Evolutionary conservation across 2,113 vertebrate genomes (phyloP).

Genomic region (Penelope pileata): DNA sequence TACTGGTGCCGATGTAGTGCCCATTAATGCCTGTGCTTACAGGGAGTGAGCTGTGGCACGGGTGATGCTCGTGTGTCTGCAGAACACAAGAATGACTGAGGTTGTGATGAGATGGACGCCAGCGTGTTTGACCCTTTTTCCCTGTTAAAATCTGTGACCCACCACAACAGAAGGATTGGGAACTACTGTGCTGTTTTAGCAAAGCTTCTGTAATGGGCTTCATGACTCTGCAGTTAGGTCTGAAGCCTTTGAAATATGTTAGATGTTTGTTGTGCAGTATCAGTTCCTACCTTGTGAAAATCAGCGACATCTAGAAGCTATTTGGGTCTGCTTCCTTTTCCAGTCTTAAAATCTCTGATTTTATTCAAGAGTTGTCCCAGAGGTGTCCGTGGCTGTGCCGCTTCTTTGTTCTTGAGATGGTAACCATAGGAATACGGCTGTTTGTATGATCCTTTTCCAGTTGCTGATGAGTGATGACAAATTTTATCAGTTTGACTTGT

Average conservation of each 20-base stretch:
- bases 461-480: neutral
- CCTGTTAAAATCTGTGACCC: neutral
- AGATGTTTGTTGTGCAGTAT: neutral
- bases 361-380: neutral
- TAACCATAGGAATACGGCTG: neutral
- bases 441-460: neutral
- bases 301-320: neutral
- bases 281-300: neutral
- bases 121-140: neutral
- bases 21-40: neutral
- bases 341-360: neutral
- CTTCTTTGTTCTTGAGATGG: neutral
- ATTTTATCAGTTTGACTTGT: neutral
- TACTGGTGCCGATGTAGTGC: neutral
- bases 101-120: neutral
- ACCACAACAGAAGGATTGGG: neutral
- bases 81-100: neutral
- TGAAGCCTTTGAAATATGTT: neutral
- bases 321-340: neutral
- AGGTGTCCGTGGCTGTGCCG: neutral
- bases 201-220: neutral
- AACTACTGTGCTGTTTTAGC: neutral
- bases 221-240: neutral
- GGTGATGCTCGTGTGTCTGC: neutral
- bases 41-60: neutral